phyloP scores from a whole-genome alignment of 1,140 invertebrate species.

The Globodera rostochiensis region DNA sequence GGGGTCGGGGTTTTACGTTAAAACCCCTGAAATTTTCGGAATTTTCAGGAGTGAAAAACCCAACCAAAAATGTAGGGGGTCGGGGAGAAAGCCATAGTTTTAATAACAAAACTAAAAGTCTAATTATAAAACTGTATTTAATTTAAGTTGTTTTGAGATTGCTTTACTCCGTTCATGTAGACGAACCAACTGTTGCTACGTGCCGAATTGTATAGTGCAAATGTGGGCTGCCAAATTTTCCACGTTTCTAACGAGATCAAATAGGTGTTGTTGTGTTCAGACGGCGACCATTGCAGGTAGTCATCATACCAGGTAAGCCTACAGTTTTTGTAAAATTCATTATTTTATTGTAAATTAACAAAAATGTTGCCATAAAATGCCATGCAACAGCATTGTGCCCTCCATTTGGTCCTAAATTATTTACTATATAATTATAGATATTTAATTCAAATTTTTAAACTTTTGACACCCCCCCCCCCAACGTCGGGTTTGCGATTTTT shows the following conservation, averaged over 20 bases:
- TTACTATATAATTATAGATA: neutral
- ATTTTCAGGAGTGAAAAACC: too few species aligned
- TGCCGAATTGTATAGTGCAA: slow-evolving; percentile 63
- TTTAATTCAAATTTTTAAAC: too few species aligned
- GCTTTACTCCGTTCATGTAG: slow-evolving; percentile 54
- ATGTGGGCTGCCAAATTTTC: slow-evolving; percentile 64
- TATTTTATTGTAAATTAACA: neutral
- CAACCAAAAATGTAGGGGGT: too few species aligned
- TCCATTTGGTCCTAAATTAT: slow-evolving; percentile 56
- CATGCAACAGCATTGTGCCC: slow-evolving; percentile 62
- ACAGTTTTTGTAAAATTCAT: neutral
- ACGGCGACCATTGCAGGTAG: slow-evolving; percentile 57
- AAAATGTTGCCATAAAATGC: slow-evolving; percentile 44
- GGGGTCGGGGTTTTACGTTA: too few species aligned
- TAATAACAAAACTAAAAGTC: too few species aligned
- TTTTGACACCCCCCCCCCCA: too few species aligned
- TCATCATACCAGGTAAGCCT: slow-evolving; percentile 59
- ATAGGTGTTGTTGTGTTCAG: slow-evolving; percentile 54
- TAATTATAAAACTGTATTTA: too few species aligned
- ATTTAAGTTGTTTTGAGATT: too few species aligned
- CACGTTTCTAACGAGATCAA: slow-evolving; percentile 53
- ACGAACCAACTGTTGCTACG: slow-evolving; percentile 58
- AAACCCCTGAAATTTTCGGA: too few species aligned
- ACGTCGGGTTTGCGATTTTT: too few species aligned
- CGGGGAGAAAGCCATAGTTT: too few species aligned